These are phyloP conservation scores for Parotia lawesii DNA, from an alignment of 2,113 vertebrate genomes.

Conservation along the genomic window DNA sequence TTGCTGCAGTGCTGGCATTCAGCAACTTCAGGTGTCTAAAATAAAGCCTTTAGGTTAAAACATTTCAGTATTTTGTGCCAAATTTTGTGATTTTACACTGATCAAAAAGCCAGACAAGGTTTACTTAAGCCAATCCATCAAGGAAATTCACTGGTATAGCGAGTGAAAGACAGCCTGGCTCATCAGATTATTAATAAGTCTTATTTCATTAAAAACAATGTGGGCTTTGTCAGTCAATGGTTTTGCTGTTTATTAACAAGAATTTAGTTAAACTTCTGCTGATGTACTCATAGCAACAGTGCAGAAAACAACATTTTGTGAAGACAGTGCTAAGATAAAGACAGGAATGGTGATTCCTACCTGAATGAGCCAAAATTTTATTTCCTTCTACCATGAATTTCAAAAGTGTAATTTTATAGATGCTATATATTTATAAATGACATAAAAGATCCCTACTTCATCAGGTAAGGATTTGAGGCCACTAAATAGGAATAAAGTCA, in stretches of 20 bases:
- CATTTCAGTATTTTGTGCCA: not conserved
- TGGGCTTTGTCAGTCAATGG: not conserved
- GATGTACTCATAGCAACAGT: not conserved
- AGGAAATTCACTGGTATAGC: not conserved
- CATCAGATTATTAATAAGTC: not conserved
- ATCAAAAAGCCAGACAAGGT: not conserved
- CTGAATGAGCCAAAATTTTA: not conserved
- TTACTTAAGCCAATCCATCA: not conserved
- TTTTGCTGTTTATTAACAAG: not conserved
- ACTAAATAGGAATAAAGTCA: not conserved
- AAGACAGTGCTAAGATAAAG: not conserved
- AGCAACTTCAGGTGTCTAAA: not conserved
- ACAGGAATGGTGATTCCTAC: not conserved
- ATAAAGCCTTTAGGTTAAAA: not conserved
- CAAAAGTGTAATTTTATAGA: not conserved
- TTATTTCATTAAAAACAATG: not conserved
- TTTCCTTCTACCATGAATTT: not conserved
- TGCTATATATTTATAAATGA: not conserved
- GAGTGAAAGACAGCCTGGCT: not conserved
- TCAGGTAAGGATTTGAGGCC: not conserved
- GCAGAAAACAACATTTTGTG: not conserved
- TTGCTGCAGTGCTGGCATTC: not conserved
- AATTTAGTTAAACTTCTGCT: not conserved
- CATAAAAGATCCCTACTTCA: not conserved
- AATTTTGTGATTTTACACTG: not conserved